phyloP scores from a whole-genome alignment of 1,140 invertebrate species.

The Homarus americanus region DNA sequence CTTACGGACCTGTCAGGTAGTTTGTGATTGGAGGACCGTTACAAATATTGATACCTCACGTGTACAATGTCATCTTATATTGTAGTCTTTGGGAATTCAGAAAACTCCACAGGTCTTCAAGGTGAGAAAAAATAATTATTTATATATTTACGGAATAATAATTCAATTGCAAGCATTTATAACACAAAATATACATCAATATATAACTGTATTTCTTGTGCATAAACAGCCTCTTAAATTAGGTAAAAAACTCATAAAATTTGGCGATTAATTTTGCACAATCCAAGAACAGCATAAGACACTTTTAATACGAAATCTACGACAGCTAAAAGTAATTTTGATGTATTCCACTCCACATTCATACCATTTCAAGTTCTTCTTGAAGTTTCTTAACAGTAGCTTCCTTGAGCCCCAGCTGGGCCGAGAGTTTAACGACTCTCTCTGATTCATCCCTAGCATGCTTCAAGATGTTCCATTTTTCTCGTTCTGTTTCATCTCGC shows the following conservation, averaged over 20 bases:
- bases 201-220: too few relatives aligned
- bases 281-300: not conserved
- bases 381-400: constrained; percentile 77
- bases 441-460: constrained; percentile 94
- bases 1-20: constrained; percentile 81
- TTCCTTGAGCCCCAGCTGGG: constrained; percentile 91
- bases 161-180: too few relatives aligned
- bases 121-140: too few relatives aligned
- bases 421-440: constrained; percentile 88
- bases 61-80: too few relatives aligned
- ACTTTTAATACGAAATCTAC: not conserved
- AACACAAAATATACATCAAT: too few relatives aligned
- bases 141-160: too few relatives aligned
- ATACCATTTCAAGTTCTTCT: constrained; percentile 67
- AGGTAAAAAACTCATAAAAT: too few relatives aligned
- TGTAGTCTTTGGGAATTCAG: too few relatives aligned
- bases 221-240: too few relatives aligned
- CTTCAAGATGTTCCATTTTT: constrained; percentile 91
- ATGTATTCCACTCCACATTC: not conserved
- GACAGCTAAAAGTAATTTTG: not conserved
- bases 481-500: constrained; percentile 90
- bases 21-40: not conserved
- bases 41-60: too few relatives aligned
- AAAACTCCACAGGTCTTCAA: too few relatives aligned
- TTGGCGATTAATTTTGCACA: too few relatives aligned